These are phyloP conservation scores for Micrasema longulum DNA, from an alignment of 1,140 invertebrate genomes.

Conservation along the genomic window DNA sequence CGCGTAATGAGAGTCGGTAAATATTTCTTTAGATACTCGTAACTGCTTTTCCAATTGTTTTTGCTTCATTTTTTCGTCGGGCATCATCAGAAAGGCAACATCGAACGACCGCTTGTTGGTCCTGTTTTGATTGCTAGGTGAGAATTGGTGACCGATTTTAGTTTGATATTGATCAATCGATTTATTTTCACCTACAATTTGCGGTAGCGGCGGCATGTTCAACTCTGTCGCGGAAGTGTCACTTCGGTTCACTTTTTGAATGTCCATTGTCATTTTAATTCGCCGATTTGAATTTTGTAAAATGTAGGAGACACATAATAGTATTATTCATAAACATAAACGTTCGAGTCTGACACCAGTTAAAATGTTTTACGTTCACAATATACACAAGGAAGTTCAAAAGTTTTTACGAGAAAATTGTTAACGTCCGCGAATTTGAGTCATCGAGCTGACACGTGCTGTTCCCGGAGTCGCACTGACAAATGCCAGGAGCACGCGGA, in stretches of 20 bases:
- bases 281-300: slow-evolving; percentile 9
- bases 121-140: slow-evolving; percentile 59
- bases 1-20: slow-evolving; percentile 64
- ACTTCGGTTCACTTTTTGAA: slow-evolving; percentile 67
- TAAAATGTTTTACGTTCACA: background rate
- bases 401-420: slow-evolving; percentile 26
- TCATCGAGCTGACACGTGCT: slow-evolving; percentile 33
- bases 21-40: slow-evolving; percentile 67
- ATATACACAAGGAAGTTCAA: background rate
- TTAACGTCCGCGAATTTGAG: background rate
- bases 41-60: slow-evolving; percentile 74
- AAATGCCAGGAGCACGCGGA: slow-evolving; percentile 43
- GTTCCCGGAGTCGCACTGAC: slow-evolving; percentile 22
- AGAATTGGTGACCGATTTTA: slow-evolving; percentile 61
- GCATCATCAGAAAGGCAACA: slow-evolving; percentile 88
- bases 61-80: slow-evolving; percentile 81
- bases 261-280: slow-evolving; percentile 68
- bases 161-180: slow-evolving; percentile 41
- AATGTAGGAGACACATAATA: too few relatives aligned
- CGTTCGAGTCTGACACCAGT: background rate
- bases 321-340: background rate
- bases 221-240: slow-evolving; percentile 63
- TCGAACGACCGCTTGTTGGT: slow-evolving; percentile 83
- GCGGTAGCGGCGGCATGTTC: slow-evolving; percentile 45
- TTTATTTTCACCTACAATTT: slow-evolving; percentile 42